Conservation (phyloP, 2,797 vertebrate genomes). For the Malacoctenus gilli region DNA sequence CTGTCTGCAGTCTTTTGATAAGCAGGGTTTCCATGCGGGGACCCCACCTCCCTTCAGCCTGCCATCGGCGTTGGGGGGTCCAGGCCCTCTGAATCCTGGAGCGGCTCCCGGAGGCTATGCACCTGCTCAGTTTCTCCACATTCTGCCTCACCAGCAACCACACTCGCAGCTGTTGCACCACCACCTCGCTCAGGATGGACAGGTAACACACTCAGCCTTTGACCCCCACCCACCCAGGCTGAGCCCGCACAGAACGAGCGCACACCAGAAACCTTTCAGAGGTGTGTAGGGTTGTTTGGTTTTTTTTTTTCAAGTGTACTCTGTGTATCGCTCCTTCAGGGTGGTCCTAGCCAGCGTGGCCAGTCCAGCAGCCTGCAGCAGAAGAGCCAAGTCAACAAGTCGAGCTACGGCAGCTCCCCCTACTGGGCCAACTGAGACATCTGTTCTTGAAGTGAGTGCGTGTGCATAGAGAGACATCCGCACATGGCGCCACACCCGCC, state of each 20-base stretch:
- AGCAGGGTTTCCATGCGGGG: conserved; percentile 96
- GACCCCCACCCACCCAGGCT: no score
- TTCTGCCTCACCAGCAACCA: conserved; percentile 96
- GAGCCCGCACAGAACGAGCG: no score
- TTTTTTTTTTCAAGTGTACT: background rate
- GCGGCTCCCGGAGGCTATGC: conserved; percentile 89
- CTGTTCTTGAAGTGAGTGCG: conserved; percentile 1
- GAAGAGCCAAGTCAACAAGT: conserved; percentile 97
- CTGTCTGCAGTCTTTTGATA: conserved; percentile 89
- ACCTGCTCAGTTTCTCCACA: conserved; percentile 92
- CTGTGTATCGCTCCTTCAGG: conserved; percentile 72
- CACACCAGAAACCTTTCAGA: no score
- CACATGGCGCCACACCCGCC: conserved; percentile 53
- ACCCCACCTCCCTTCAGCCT: conserved; percentile 94
- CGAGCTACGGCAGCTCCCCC: conserved; percentile 91
- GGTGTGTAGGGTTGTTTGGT: background rate
- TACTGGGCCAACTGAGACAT: conserved; percentile 94
- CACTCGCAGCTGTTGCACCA: conserved; percentile 97
- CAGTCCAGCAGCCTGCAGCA: conserved; percentile 94
- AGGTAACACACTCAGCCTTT: conserved; percentile 81
- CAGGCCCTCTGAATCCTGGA: conserved; percentile 92
- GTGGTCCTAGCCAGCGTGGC: conserved; percentile 88
- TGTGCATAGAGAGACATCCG: conserved; percentile 27
- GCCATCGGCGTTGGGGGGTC: conserved; percentile 91
- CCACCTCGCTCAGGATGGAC: conserved; percentile 93